phyloP scores from a whole-genome alignment of 2,113 vertebrate species.

The Rissa tridactyla region DNA sequence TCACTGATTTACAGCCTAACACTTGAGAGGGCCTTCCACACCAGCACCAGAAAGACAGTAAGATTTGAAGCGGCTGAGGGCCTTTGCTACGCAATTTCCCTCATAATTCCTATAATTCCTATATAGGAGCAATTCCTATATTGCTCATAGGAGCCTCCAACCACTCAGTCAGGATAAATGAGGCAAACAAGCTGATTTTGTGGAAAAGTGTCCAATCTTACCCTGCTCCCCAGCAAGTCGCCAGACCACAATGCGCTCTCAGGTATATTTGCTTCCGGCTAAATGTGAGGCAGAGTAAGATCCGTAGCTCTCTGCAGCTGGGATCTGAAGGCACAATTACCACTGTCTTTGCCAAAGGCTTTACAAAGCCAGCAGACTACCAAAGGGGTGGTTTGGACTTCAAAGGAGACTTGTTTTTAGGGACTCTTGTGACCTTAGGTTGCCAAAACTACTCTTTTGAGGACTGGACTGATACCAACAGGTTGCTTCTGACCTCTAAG shows the following conservation, averaged over 20 bases:
- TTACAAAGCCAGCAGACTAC: neutral
- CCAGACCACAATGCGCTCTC: neutral
- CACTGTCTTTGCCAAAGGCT: neutral
- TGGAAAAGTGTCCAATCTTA: neutral
- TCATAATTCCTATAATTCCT: too few species aligned
- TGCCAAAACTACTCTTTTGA: neutral
- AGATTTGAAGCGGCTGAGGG: neutral
- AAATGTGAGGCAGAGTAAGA: neutral
- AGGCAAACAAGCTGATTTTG: neutral
- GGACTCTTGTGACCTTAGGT: neutral
- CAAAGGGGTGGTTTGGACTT: neutral
- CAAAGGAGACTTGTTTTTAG: neutral
- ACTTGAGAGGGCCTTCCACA: neutral
- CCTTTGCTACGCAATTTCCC: neutral
- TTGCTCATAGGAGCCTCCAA: neutral
- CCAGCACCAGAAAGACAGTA: neutral
- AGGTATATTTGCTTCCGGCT: neutral
- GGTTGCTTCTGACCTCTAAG: neutral
- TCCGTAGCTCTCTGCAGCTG: neutral
- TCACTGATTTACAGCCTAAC: neutral
- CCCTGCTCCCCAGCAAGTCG: neutral
- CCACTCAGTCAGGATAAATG: neutral
- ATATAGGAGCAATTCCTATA: too few species aligned
- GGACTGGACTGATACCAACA: neutral
- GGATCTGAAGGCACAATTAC: neutral